phyloP scores from a whole-genome alignment of 2,113 vertebrate genomes.

The Rissa tridactyla region DNA sequence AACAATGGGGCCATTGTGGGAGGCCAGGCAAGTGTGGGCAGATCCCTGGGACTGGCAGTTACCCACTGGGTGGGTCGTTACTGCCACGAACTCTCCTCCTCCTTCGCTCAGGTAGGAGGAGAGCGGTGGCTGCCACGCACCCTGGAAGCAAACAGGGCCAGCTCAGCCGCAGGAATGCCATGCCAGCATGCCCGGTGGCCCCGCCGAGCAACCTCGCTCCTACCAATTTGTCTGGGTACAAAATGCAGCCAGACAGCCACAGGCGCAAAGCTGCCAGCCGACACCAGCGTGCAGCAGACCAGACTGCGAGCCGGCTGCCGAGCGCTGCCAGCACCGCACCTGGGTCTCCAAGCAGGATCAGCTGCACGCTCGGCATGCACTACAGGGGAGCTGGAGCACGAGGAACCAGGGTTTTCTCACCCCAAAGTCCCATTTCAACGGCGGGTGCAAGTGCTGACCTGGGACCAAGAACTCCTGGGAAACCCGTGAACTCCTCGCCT shows the following conservation, averaged over 20 bases:
- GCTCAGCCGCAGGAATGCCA: background rate
- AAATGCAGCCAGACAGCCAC: background rate
- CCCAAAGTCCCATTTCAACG: background rate
- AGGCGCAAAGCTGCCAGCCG: background rate
- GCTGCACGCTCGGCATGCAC: background rate
- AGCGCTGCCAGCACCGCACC: background rate
- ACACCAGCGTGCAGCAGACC: background rate
- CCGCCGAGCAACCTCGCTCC: background rate
- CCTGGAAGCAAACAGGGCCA: background rate
- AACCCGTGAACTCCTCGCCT: background rate
- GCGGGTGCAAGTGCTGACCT: background rate
- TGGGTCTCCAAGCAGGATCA: background rate
- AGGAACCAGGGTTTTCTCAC: background rate
- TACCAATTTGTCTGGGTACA: background rate
- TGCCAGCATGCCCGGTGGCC: background rate
- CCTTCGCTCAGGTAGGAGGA: slow-evolving; percentile 49
- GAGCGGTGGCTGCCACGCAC: background rate
- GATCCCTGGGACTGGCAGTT: slow-evolving; percentile 52
- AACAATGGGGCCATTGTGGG: slow-evolving; percentile 76
- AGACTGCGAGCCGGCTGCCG: background rate
- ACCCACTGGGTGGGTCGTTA: background rate
- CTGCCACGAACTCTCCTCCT: background rate
- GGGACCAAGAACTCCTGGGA: background rate
- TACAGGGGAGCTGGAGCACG: background rate
- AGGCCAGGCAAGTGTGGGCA: slow-evolving; percentile 63